Evolutionary conservation across 2,888 invertebrate genomes (phyloP).

Genomic region (Ditula angustiorana): DNA sequence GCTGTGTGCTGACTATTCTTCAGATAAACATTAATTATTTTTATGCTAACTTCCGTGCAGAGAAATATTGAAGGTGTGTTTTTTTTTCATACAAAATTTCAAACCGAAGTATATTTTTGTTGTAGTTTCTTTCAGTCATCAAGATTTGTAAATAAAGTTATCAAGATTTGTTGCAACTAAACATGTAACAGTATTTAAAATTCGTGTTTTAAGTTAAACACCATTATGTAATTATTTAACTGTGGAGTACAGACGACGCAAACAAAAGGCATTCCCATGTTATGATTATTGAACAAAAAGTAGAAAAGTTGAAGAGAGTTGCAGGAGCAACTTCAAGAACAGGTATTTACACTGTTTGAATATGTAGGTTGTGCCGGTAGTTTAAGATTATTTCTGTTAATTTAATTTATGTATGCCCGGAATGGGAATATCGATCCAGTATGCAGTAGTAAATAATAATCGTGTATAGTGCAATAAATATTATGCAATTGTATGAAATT

Average conservation of each 20-base stretch:
- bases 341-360: conserved; percentile 84
- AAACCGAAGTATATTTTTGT: too few species aligned
- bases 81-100: too few species aligned
- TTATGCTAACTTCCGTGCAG: too few species aligned
- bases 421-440: conserved; percentile 13
- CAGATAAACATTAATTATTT: too few species aligned
- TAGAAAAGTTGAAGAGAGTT: conserved; percentile 84
- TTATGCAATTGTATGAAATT: too few species aligned
- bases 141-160: too few species aligned
- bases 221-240: conserved; percentile 2
- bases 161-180: too few species aligned
- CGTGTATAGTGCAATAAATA: background rate
- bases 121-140: too few species aligned
- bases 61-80: too few species aligned
- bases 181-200: too few species aligned
- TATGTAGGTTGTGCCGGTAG: conserved; percentile 78
- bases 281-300: conserved; percentile 84
- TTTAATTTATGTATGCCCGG: conserved; percentile 40
- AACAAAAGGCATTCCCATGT: conserved; percentile 68
- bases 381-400: conserved; percentile 65
- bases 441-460: background rate
- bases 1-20: too few species aligned
- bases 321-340: conserved; percentile 84
- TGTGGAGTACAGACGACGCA: conserved; percentile 14
- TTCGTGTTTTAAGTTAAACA: too few species aligned